Evolutionary conservation across 2,888 invertebrate species (phyloP), one percentile per base, ranked within the genome.

Genomic region (Latrodectus hesperus): DNA sequence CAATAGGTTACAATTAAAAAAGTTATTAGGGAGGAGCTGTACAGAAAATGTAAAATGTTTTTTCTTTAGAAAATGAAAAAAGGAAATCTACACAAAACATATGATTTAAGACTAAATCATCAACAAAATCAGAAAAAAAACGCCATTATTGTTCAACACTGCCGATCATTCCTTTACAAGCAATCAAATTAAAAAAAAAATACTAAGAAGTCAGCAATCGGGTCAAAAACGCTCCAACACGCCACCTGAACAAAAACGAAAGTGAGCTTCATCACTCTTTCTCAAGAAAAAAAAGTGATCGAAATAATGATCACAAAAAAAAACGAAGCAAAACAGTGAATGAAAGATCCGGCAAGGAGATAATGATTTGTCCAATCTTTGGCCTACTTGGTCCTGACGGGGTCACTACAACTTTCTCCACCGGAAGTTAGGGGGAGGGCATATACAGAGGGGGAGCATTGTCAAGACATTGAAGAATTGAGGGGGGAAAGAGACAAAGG

Each of bases 171-270:
- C 77, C 65, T 51, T 16, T 22, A n/a, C 65, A 26, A 12, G 5
- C 53, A 60, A 64, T 9, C 73, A 53, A 81, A 60, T n/a, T 51
- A 60, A n/a, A 67, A 38, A 16, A 68, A 74, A 74, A 74, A 64
- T 17, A 65, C 53, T 17, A 74, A 52, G 67, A 70, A 68, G 52
- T 55, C 68, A 52, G 73, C 81, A 87, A 87, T 22, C 71, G 55
- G 86, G 86, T 87, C 86, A 87, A 87, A 87, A 81, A 80, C 86
- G 86, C 76, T 77, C 71, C 80, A 10, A 49, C 55, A 73, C 86
- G 86, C 81, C 86, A 87, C 77, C 86, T 73, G 38, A 49, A 81
- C 81, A 81, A 87, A 81, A 87, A 55, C 71, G 76, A 87, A 81
- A 87, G 86, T 67, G 76, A 87, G 70, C 74, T 84, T 77, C 67